Evolutionary conservation across 2,797 vertebrate genomes (phyloP).

Genomic region (Yasuhikotakia modesta): DNA sequence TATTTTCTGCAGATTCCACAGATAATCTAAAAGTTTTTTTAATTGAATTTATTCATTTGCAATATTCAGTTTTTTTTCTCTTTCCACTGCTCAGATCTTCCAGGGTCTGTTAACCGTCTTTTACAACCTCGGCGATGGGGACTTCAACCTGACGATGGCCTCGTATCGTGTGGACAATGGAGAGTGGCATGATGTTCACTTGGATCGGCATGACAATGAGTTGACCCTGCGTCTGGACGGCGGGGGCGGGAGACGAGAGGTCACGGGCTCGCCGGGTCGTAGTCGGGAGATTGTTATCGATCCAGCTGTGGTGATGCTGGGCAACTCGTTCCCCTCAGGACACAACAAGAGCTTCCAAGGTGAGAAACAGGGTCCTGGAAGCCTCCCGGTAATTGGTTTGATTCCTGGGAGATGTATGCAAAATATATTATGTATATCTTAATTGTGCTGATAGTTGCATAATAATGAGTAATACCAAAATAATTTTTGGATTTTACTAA

Average conservation of each 20-base stretch:
- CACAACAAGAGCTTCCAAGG: conserved; percentile 87
- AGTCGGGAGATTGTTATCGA: conserved; percentile 86
- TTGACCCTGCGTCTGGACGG: conserved; percentile 82
- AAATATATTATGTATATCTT: not conserved
- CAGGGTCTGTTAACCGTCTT: conserved; percentile 81
- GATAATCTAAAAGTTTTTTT: not conserved
- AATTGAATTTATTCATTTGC: not conserved
- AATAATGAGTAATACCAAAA: not conserved
- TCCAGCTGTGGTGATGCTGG: conserved; percentile 80
- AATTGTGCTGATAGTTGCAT: not conserved
- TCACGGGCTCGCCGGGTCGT: conserved; percentile 72
- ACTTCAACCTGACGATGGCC: conserved; percentile 80
- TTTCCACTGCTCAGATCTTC: conserved; percentile 69
- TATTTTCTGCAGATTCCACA: not conserved
- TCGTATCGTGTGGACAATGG: conserved; percentile 85
- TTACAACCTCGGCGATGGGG: conserved; percentile 88
- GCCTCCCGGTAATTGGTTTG: not conserved
- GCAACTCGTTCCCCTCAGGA: conserved; percentile 78
- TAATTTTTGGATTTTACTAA: too few species aligned
- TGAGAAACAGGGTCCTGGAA: conserved; percentile 51
- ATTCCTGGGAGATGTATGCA: not conserved
- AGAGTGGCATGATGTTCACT: conserved; percentile 83
- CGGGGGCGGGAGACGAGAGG: conserved; percentile 83
- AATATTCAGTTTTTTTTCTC: not conserved
- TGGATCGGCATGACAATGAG: conserved; percentile 87